Evolutionary conservation across 64 coral and sea anemone genomes (phyloP), one percentile per base, ranked within the genome.

Genomic region (Cladopsammia gracilis): DNA sequence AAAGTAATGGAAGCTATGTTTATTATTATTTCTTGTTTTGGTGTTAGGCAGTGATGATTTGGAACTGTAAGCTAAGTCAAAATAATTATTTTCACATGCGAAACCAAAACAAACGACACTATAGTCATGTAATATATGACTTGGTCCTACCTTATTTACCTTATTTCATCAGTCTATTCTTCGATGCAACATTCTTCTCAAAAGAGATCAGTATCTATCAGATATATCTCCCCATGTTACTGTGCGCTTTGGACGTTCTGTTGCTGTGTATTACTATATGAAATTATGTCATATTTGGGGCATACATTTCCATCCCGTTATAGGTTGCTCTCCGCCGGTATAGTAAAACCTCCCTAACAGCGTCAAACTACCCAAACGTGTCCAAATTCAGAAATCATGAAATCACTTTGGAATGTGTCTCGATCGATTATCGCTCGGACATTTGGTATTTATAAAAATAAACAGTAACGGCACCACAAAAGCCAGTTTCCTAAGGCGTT

Each of bases 371-470:
- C 19, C 9, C 80, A 68, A 84, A 44, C 58, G 80, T 84, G 4
- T 50, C 42, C 58, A 4, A 65, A 67, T 19, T 47, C 59, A 11
- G n/a, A 50, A 67, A 68, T 84, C 80, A 68, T 50, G 80, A 84
- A 62, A 84, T 84, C 80, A 84, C 80, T 84, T 24, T 84, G 80
- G 62, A 84, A 84, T 84, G 80, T 64, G 44, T 53, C 10, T 54
- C 3, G 48, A 79, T 79, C 54, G 49, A 79, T 58, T 18, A 25
- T 22, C 45, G 46, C 14, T 75, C 72, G 72, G 47, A 19, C 34
- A 34, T 50, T 20, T n/a, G 18, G 14, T 75, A 34, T 34, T 34
- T 34, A 34, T 34, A 34, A 34, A 34, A 34, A 34, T 34, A 34
- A 34, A 34, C 34, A 34, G 34, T 34, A 34, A 0, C 34, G 0